Conservation (phyloP, 2,888 invertebrate genomes). For the Calliopum simillimum region DNA sequence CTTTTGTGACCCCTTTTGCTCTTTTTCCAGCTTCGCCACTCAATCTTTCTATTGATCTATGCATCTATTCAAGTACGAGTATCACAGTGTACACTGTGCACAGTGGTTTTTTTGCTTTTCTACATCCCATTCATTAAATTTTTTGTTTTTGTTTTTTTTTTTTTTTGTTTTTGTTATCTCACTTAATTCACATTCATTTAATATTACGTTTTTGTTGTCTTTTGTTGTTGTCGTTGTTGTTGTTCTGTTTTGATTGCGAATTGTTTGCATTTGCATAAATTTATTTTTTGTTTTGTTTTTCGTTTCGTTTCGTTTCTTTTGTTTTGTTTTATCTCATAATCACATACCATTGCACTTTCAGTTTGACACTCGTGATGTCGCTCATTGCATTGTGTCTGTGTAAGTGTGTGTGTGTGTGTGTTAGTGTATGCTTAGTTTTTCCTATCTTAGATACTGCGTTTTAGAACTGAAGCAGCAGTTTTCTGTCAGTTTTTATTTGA, state of each 20-base stretch:
- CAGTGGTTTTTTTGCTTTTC: neutral
- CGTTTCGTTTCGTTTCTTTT: neutral
- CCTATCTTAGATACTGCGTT: neutral
- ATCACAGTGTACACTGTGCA: neutral
- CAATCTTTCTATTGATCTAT: neutral
- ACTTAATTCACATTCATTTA: slow-evolving; percentile 18
- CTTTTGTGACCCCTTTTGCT: neutral
- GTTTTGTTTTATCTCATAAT: neutral
- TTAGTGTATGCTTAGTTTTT: neutral
- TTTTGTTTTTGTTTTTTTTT: neutral
- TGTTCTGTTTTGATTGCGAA: slow-evolving; percentile 28
- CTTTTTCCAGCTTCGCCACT: neutral
- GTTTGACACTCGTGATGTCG: neutral
- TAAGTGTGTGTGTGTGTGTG: neutral
- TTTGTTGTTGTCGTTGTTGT: neutral
- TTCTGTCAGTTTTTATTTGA: neutral
- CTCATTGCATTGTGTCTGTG: neutral
- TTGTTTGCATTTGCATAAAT: slow-evolving; percentile 25
- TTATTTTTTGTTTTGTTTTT: neutral
- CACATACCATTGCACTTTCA: neutral
- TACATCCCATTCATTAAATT: neutral
- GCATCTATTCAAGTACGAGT: neutral
- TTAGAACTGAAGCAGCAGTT: neutral
- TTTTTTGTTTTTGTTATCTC: neutral
- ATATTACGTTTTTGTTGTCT: neutral